Base-by-base conservation (phyloP, 2,113 vertebrate genomes). In the Girardinichthys multiradiatus region DNA sequence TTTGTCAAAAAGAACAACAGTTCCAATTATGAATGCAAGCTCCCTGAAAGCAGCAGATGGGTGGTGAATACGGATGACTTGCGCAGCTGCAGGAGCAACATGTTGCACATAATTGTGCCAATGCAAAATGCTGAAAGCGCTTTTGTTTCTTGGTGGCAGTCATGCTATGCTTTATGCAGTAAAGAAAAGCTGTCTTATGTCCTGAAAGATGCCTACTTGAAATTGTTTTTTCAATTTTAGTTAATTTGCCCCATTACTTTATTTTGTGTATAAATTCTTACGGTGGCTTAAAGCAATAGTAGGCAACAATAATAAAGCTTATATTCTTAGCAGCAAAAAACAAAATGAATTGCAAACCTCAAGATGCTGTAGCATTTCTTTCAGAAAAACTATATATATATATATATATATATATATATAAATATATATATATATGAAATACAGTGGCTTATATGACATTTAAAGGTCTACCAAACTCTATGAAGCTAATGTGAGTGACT, bases 41-140 rank as follows among this genome's bases (percentile, higher is more conserved):
- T 63, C 17, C 9, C n/a, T 69, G 72, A 73, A 77, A 68, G 72
- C 71, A 67, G 42, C 79, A 72, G 74, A 78, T 84, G 74, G 74
- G 74, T 45, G 3, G 26, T 62, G 63, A 77, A 45, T 76, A 62
- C 24, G 17, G 27, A 57, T 13, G 33, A 45, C 65, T 45, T 28
- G 27, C 29, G 67, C 77, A 80, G 81, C 68, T 81, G 81, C 57
- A 69, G 74, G 61, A 39, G 71, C 58, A 77, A 82, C 15, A 35
- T 77, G 74, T 66, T 45, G 54, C 64, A 57, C 58, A 51, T 63
- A 48, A 68, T 64, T 28, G 58, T 71, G 65, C 31, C 69, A 64
- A 63, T 66, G 68, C 58, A 8, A 42, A 74, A 39, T 30, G 67
- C 39, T 37, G 28, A 42, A 48, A 65, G 54, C 54, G 71, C 63